phyloP scores from a whole-genome alignment of 2,797 vertebrate genomes.

The Xiphophorus birchmanni region DNA sequence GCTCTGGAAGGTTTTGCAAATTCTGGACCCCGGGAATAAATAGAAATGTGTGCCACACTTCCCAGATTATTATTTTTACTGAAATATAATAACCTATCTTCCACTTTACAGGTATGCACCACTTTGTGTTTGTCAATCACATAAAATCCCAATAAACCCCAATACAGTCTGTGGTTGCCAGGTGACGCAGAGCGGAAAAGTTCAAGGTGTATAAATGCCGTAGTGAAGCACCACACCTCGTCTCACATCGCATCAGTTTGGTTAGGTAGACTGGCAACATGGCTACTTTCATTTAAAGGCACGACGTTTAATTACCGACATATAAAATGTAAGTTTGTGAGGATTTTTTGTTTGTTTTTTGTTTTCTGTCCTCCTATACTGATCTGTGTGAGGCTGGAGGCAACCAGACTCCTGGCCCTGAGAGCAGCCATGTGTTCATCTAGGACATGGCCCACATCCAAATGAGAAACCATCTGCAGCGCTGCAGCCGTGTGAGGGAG shows the following conservation, averaged over 20 bases:
- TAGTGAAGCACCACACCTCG: background rate
- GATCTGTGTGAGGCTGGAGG: conserved; percentile 56
- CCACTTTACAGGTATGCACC: background rate
- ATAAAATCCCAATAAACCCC: background rate
- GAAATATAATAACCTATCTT: background rate
- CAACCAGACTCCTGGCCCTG: conserved; percentile 66
- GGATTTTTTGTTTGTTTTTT: too few species aligned
- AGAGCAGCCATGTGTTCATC: conserved; percentile 72
- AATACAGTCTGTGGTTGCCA: background rate
- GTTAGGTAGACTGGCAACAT: background rate
- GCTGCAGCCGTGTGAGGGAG: conserved; percentile 59
- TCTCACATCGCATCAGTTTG: background rate
- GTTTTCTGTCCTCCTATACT: conserved; percentile 13
- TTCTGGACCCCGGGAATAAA: background rate
- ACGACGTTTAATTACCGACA: background rate
- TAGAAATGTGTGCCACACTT: background rate
- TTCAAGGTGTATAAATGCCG: background rate
- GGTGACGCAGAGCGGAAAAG: background rate
- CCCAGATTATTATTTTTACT: background rate
- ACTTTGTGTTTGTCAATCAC: background rate
- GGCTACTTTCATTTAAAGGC: background rate
- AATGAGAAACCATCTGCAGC: conserved; percentile 73
- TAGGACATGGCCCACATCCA: conserved; percentile 72
- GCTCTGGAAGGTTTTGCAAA: background rate
- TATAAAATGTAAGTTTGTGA: background rate